Evolutionary conservation across 1,140 invertebrate species (phyloP), one percentile per base, ranked within the genome.

Genomic region (Microplitis demolitor): DNA sequence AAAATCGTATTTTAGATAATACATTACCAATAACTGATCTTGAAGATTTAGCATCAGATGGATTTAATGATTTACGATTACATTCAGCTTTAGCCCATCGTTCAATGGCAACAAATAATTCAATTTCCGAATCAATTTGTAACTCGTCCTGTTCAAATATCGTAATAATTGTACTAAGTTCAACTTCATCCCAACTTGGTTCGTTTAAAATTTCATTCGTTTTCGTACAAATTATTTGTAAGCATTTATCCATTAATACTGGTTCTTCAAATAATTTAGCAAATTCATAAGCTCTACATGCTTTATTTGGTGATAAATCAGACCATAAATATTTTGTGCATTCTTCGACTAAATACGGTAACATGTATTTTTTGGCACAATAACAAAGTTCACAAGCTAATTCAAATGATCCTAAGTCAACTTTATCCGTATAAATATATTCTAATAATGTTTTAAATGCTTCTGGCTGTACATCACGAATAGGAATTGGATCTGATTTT

Each of bases 321-420:
- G 91, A 91, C 92, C 93, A 94, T 35, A 96, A 85, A 82, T 91
- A 95, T 70, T 91, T 90, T 0, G 93, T 95, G 79, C 95, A 96
- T 78, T 93, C 90, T 71, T 94, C 91, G 0, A 95, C 92, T 4
- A 96, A 87, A 83, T 92, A 90, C 1, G 94, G 94, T 16, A 96
- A 80, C 92, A 96, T 94, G 78, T 96, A 96, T 78, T 96, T 96
- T 78, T 96, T 96, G 11, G 94, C 94, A 68, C 93, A 94, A 84
- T 95, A 95, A 82, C 93, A 96, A 11, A 96, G 84, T 76, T 96
- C 93, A 84, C 93, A 95, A 0, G 93, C 94, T 79, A 95, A 91
- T 77, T 95, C 93, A 81, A 95, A 95, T 5, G 93, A 93, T 64
- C 89, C 89, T 8, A 96, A 89, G 73, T 92, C 91, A 54, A 95